Conservation (phyloP, 2,797 vertebrate species). For the Spondyliosoma cantharus region DNA sequence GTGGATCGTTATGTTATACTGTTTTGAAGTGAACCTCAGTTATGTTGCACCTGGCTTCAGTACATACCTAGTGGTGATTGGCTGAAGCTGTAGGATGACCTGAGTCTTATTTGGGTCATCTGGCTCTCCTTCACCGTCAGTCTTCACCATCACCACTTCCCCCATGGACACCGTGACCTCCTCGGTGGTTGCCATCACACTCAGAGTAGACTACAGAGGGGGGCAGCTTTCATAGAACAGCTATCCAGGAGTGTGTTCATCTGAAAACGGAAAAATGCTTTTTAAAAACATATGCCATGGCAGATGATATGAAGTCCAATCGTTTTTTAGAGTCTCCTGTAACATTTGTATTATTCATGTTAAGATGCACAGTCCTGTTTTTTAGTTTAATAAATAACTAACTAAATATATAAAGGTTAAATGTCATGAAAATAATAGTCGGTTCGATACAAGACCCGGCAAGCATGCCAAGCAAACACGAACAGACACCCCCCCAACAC, state of each 20-base stretch:
- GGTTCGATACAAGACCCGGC: no score
- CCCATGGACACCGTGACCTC: slow-evolving; percentile 93
- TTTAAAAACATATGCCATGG: neutral
- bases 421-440: neutral
- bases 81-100: slow-evolving; percentile 95
- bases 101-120: slow-evolving; percentile 93
- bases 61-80: slow-evolving; percentile 91
- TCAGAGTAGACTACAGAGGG: slow-evolving; percentile 42
- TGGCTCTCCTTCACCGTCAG: slow-evolving; percentile 85
- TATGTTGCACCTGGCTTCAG: neutral
- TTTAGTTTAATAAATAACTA: neutral
- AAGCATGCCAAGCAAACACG: no score
- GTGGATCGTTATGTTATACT: neutral
- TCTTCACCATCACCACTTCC: slow-evolving; percentile 93
- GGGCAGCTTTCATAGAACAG: slow-evolving; percentile 43
- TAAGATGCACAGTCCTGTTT: no score
- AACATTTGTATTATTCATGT: neutral
- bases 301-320: neutral
- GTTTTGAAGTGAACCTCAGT: neutral
- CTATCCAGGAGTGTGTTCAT: slow-evolving; percentile 55
- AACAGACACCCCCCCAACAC: neutral
- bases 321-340: neutral
- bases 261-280: slow-evolving; percentile 19
- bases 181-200: slow-evolving; percentile 89
- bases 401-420: neutral